Base-by-base conservation (phyloP, 2,888 invertebrate species). In the Ceriagrion tenellum region DNA sequence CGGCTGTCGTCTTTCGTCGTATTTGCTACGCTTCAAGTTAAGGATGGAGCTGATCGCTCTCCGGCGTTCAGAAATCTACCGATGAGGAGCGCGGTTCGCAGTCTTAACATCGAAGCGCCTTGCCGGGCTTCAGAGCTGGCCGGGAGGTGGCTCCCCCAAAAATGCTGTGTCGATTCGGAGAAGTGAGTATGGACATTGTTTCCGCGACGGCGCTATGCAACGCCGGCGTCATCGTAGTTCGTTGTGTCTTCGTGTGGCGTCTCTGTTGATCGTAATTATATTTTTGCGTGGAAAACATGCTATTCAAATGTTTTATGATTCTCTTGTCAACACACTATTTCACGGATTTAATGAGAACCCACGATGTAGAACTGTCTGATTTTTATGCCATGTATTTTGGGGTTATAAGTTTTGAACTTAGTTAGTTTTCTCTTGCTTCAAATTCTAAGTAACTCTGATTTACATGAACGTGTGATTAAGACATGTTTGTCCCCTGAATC, bases 121-220 rank as follows among this genome's bases (percentile, higher is more conserved):
- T 47, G 47, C 26, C 40, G 35, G 16, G 26, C 16, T 18, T 93
- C 69, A 13, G 0, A 26, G n/a, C 18, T 0, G 26, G 16, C 93
- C 47, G 93, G 40, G 47, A 35, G 47, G 93, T 93, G 93, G 93
- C 93, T 63, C 93, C 93, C 93, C 69, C 69, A 59, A 47, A 93
- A 93, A 69, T 91, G 47, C 93, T 26, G 93, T 93, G 93, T 23
- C 47, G 69, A n/a, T 63, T 93, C 8, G 4, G 12, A 26, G 47
- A 93, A 93, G 74, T 93, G 93, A 69, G 63, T 69, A 93, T 93
- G 47, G 69, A 63, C 56, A 93, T 47, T 47, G 47, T 10, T 93
- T n/a, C 89, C 16, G 55, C 89, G 89, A 13, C 89, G 89, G 55
- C 81, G 81, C 55, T 55, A 10, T 47, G 89, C 47, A 89, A 89